phyloP scores from a whole-genome alignment of 2,113 vertebrate genomes.

The Rousettus leschenaultii region DNA sequence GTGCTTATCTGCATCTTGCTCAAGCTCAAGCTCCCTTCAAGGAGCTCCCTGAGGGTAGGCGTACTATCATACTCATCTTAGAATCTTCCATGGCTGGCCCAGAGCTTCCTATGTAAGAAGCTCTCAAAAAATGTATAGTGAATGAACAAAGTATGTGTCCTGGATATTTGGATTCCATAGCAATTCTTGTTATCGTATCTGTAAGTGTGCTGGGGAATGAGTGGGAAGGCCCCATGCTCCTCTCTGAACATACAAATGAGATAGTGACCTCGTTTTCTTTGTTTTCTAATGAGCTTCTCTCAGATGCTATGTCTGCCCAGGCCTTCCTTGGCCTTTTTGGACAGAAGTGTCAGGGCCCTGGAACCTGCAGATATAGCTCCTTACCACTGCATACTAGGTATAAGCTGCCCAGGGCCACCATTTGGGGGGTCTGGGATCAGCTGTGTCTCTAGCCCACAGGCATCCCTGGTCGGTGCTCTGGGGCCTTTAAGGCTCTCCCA shows the following conservation, averaged over 20 bases:
- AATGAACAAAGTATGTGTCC: background rate
- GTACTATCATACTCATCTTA: background rate
- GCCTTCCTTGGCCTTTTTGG: background rate
- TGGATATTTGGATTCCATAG: background rate
- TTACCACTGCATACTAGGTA: background rate
- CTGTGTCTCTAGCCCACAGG: background rate
- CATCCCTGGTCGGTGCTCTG: background rate
- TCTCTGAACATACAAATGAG: slow-evolving; percentile 37
- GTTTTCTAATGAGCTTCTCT: slow-evolving; percentile 7
- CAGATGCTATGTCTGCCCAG: background rate
- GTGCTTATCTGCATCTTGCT: background rate
- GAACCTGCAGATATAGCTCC: background rate
- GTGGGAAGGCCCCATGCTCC: background rate
- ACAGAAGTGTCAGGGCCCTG: background rate
- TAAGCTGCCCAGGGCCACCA: background rate
- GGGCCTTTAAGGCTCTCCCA: background rate
- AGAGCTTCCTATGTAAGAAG: background rate
- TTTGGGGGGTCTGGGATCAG: background rate
- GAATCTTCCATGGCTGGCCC: background rate
- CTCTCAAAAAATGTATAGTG: background rate
- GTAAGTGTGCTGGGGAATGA: background rate
- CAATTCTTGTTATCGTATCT: background rate
- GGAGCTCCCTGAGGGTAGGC: background rate
- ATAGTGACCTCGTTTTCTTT: slow-evolving; percentile 18
- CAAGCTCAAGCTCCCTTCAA: background rate